Evolutionary conservation across 2,888 invertebrate genomes (phyloP), one percentile per base, ranked within the genome.

Genomic region (Apotomis turbidana): DNA sequence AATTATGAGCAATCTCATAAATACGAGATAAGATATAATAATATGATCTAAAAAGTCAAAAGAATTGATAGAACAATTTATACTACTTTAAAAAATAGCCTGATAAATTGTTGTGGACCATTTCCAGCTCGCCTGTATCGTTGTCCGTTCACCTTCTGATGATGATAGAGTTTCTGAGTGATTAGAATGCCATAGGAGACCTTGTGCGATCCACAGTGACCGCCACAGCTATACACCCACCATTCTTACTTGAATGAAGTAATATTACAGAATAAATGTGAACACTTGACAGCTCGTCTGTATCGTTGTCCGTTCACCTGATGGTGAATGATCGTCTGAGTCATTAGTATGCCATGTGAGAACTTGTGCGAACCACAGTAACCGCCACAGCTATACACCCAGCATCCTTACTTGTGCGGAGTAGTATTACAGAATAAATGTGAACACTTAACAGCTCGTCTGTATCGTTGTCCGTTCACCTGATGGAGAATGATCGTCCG

Each of bases 111-210:
- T 41, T 41, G 41, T 41, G 6, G 5, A 44, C 27, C 44, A 44
- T 70, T 64, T 13, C 44, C 27, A 27, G 8, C 5, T 13, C 52
- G 46, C 12, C 36, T 54, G 59, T 70, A 70, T 64, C 36, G 44
- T 64, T 64, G 52, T 64, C 59, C 64, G 54, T 59, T 66, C 64
- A 70, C 70, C 70, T 64, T 57, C 57, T 27, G 68, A 58, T 58
- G 51, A 12, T 49, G 41, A 41, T 6, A 46, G 68, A 58, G 44
- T 38, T 38, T 62, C 49, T 41, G 55, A 58, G 9, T 41, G 62
- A 70, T 70, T 66, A 70, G 70, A 64, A 70, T 70, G 58, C 64
- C 59, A 70, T 59, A 12, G 64, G 46, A 60, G 70, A 66, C 70
- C 70, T 70, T 66, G 70, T 5, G 41, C 6, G 41, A 6, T 13